Percentiles rank a stretch among this genome's conserved stretches.
Conservation (phyloP, 1,140 invertebrate species). For the Acromyrmex echinatior region DNA sequence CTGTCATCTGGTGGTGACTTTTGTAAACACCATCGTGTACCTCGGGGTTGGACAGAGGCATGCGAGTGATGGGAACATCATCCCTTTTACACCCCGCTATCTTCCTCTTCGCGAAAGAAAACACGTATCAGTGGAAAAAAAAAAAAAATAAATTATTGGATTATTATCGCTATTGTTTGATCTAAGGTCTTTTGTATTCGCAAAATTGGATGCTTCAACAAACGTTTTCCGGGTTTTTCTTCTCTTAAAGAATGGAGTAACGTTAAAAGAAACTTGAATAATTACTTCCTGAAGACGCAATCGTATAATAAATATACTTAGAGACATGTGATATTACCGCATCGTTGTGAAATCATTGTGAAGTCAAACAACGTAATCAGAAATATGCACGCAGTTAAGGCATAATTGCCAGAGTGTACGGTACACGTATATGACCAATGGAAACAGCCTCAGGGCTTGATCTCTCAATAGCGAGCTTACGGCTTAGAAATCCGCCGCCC, state of each 20-base stretch:
- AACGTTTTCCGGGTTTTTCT: background rate
- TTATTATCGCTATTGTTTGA: slow-evolving; percentile 19
- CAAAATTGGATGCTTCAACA: background rate
- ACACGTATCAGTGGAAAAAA: background rate
- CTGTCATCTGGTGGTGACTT: slow-evolving; percentile 86
- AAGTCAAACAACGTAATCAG: slow-evolving; percentile 40
- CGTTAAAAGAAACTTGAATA: background rate
- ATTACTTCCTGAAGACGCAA: background rate
- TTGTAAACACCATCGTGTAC: slow-evolving; percentile 82
- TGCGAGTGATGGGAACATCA: slow-evolving; percentile 56
- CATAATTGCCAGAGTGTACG: slow-evolving; percentile 70
- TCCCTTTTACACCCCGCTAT: slow-evolving; percentile 1
- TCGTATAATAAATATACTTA: background rate
- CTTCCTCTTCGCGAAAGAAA: slow-evolving; percentile 37
- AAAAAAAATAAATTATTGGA: background rate
- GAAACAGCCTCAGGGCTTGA: slow-evolving; percentile 69
- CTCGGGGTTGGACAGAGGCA: slow-evolving; percentile 60
- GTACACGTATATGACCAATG: slow-evolving; percentile 37
- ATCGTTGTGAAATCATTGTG: slow-evolving; percentile 1
- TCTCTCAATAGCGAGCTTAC: slow-evolving; percentile 76
- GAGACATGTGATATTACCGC: background rate
- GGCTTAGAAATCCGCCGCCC: slow-evolving; percentile 75
- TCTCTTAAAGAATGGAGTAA: background rate
- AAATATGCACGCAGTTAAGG: slow-evolving; percentile 58
- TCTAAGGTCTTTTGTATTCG: background rate